Base-by-base conservation (phyloP, 2,888 invertebrate species). In the Drosophila rubida region DNA sequence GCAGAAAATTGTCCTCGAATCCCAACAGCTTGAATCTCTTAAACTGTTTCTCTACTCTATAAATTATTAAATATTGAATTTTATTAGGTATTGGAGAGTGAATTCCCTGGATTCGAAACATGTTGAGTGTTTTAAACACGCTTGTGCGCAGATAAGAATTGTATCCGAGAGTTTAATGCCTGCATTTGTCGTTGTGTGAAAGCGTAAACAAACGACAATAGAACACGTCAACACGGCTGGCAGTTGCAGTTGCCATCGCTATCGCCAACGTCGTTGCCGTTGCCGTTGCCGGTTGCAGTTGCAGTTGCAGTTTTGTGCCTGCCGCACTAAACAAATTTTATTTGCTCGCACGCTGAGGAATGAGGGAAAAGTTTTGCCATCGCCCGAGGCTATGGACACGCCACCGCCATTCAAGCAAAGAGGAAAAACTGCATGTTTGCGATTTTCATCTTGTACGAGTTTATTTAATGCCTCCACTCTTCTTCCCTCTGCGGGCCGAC, bases 391-490 rank as follows among this genome's bases (percentile, higher is more conserved):
- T 68, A 63, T 69, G 44, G 60, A 2, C 39, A 22, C 8, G 13
- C 30, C 5, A 25, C 22, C 8, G 27, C 23, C 41, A 50, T 42
- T 58, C 51, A n/a, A 44, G 46, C 27, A n/a, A 53, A 50, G 42
- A 41, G 62, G 62, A 54, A 61, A 54, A 45, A 65, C 72, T 75
- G 66, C 62, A 70, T 80, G 83, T 74, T 82, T 81, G 80, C 83
- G 69, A 86, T 79, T 79, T 81, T 76, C 83, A 79, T 82, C 86
- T 80, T 80, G 63, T 73, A 66, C 66, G 65, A 87, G 81, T 87
- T 82, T 87, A 87, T 87, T 87, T 75, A 80, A 71, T 66, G 42
- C 49, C 59, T 19, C 35, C 37, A 22, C 41, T 46, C 37, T 51
- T 30, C 39, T 32, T 16, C 27, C 7, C 11, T 30, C 4, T 32